phyloP scores from a whole-genome alignment of 2,888 invertebrate genomes.

The Physocephala rufipes region DNA sequence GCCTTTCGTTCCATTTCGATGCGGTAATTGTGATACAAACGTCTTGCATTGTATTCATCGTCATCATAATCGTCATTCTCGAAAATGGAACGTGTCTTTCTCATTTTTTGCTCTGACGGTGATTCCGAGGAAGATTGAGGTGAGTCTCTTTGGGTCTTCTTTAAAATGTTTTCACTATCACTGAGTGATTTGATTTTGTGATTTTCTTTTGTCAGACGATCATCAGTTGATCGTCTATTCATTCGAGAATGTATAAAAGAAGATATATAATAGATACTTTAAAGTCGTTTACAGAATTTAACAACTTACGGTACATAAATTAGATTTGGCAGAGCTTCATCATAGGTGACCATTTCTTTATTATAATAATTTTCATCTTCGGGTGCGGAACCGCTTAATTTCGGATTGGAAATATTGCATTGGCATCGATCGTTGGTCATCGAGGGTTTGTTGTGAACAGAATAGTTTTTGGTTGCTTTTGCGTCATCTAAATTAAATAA shows the following conservation, averaged over 20 bases:
- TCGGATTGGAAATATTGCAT: conserved; percentile 41
- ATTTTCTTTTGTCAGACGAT: conserved; percentile 5
- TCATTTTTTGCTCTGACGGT: not conserved
- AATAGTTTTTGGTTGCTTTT: conserved; percentile 1
- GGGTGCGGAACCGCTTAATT: conserved; percentile 54
- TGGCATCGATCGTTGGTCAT: conserved; percentile 43
- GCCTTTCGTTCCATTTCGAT: conserved; percentile 39
- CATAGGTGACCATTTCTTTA: conserved; percentile 51
- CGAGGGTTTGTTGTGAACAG: not conserved
- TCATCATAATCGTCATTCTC: conserved; percentile 5
- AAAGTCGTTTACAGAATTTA: not conserved
- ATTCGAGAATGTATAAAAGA: too few species aligned
- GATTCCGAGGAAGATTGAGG: too few species aligned
- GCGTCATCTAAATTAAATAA: not conserved
- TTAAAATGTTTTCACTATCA: not conserved
- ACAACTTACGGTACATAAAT: conserved; percentile 58
- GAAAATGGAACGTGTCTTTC: conserved; percentile 6
- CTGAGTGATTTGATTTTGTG: not conserved
- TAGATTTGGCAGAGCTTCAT: conserved; percentile 54
- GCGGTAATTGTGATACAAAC: conserved; percentile 35
- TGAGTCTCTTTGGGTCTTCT: too few species aligned
- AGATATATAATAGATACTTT: too few species aligned
- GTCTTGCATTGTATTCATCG: conserved; percentile 30
- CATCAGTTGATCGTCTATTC: too few species aligned
- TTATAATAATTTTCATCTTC: conserved; percentile 55